Conservation (phyloP, 2,888 invertebrate genomes). For the Aphidoletes aphidimyza region DNA sequence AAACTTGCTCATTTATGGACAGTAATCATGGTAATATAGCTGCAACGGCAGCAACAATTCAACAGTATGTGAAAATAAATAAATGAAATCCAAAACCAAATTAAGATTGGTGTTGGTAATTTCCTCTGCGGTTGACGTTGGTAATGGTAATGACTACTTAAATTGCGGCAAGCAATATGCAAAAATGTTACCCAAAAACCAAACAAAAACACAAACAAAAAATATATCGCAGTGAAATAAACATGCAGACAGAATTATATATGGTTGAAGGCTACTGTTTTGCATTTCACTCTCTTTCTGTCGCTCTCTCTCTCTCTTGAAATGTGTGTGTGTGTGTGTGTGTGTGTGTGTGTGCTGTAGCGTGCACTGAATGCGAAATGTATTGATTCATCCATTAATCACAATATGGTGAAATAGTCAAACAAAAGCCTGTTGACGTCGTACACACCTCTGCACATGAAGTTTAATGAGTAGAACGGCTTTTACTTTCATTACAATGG, state of each 20-base stretch:
- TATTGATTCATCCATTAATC: slow-evolving; percentile 41
- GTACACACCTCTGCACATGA: background rate
- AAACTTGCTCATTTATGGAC: background rate
- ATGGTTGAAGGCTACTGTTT: slow-evolving; percentile 31
- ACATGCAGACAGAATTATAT: background rate
- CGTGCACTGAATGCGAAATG: slow-evolving; percentile 5
- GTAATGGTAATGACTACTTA: background rate
- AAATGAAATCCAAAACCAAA: background rate
- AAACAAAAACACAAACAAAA: background rate
- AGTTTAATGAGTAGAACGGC: slow-evolving; percentile 39
- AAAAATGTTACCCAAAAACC: background rate
- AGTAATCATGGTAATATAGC: no score
- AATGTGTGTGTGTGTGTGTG: no score
- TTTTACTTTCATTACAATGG: slow-evolving; percentile 40
- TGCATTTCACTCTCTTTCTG: slow-evolving; percentile 9
- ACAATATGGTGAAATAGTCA: slow-evolving; percentile 45
- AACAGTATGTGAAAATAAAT: background rate
- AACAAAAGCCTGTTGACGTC: background rate
- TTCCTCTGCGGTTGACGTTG: slow-evolving; percentile 8
- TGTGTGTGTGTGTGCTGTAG: background rate
- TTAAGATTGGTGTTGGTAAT: slow-evolving; percentile 2
- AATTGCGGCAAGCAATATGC: slow-evolving; percentile 12
- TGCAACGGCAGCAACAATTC: background rate
- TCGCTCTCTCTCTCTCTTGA: no score
- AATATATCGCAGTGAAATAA: no score